phyloP scores from a whole-genome alignment of 2,888 invertebrate species.

The Orthosia gracilis region DNA sequence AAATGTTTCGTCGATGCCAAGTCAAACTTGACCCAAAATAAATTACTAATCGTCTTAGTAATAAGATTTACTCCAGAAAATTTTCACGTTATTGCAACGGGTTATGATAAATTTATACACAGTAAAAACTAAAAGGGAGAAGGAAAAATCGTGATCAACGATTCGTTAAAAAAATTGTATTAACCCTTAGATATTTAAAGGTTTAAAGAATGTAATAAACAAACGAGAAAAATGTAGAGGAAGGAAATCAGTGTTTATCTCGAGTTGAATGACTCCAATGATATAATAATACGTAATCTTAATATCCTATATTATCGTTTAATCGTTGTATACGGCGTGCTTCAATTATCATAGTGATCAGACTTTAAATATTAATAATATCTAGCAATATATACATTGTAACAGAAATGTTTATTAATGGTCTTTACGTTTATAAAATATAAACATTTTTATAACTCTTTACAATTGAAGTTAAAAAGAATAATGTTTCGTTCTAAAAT shows the following conservation, averaged over 20 bases:
- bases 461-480: background rate
- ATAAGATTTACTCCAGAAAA: background rate
- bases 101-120: no score
- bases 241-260: constrained; percentile 20
- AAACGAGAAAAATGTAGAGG: background rate
- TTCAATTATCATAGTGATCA: constrained; percentile 32
- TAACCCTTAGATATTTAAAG: background rate
- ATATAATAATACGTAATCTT: constrained; percentile 17
- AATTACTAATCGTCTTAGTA: constrained; percentile 22
- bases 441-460: no score
- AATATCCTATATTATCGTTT: constrained; percentile 26
- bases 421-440: background rate
- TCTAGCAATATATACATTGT: background rate
- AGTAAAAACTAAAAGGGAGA: background rate
- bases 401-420: background rate
- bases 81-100: background rate
- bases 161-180: background rate
- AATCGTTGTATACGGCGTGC: constrained; percentile 1
- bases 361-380: background rate
- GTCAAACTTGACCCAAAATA: constrained; percentile 58
- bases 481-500: background rate
- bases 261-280: constrained; percentile 48
- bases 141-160: background rate
- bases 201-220: background rate
- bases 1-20: constrained; percentile 74